Conservation (phyloP, 2,113 vertebrate species). For the Cyphomyrus plagiostoma region DNA sequence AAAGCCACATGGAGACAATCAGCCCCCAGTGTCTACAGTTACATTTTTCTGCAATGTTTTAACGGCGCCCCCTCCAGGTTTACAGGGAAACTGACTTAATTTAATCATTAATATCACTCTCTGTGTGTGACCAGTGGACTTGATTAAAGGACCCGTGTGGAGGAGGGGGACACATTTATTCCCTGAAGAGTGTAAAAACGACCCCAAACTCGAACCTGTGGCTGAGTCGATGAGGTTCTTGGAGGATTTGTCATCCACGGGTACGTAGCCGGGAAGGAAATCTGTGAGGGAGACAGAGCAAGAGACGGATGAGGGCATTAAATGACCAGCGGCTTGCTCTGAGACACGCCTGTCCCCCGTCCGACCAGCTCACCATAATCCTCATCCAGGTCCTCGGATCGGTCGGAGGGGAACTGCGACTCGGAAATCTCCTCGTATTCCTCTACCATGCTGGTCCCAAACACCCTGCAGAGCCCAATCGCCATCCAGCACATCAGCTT, state of each 20-base stretch:
- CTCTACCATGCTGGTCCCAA: slow-evolving; percentile 99
- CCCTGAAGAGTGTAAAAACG: neutral
- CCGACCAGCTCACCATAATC: slow-evolving; percentile 75
- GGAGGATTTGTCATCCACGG: slow-evolving; percentile 83
- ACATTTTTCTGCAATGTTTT: neutral
- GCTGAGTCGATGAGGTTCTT: slow-evolving; percentile 95
- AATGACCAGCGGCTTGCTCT: neutral
- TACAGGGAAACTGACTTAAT: neutral
- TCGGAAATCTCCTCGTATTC: slow-evolving; percentile 98
- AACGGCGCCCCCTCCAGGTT: neutral
- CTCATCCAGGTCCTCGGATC: slow-evolving; percentile 86
- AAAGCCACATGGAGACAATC: neutral
- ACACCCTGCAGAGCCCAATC: slow-evolving; percentile 68
- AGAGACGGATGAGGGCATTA: slow-evolving; percentile 9
- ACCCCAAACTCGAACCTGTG: slow-evolving; percentile 73
- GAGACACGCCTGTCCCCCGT: neutral
- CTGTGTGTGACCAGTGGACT: neutral
- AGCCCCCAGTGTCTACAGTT: neutral
- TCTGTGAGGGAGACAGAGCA: slow-evolving; percentile 57
- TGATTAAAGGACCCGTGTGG: neutral
- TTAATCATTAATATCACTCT: neutral
- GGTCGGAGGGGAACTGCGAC: slow-evolving; percentile 87
- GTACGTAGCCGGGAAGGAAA: slow-evolving; percentile 82
- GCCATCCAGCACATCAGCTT: neutral
- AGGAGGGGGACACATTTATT: neutral